Evolutionary conservation across 2,113 vertebrate genomes (phyloP).

Genomic region (Dipodomys stephensi): DNA sequence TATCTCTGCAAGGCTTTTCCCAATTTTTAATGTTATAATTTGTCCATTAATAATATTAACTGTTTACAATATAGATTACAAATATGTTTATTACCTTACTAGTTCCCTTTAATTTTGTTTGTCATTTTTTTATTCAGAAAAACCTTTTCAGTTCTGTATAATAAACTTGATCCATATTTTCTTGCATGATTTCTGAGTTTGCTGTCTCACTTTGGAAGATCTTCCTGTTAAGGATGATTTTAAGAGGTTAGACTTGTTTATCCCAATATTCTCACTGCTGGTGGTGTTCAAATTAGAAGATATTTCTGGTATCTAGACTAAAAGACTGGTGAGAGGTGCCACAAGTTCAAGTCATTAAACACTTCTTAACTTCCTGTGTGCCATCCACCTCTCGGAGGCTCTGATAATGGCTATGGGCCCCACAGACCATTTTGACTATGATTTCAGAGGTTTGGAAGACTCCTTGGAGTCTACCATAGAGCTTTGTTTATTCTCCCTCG

Average conservation of each 20-base stretch:
- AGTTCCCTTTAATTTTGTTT: conserved; percentile 59
- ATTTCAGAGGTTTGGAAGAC: neutral
- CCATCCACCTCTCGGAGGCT: neutral
- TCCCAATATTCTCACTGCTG: neutral
- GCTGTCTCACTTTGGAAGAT: neutral
- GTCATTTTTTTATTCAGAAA: neutral
- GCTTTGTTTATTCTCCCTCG: neutral
- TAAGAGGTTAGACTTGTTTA: neutral
- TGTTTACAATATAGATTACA: conserved; percentile 1
- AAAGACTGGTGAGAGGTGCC: neutral
- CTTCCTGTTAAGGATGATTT: neutral
- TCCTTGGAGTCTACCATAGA: neutral
- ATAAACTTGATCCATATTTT: neutral
- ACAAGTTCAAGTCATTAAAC: neutral
- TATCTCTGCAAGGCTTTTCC: conserved; percentile 4
- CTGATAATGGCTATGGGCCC: neutral
- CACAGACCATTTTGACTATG: neutral
- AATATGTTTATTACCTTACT: conserved; percentile 32
- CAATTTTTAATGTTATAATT: conserved; percentile 31
- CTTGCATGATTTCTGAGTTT: neutral
- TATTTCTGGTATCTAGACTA: neutral
- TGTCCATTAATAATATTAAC: conserved; percentile 38
- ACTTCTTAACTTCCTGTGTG: neutral
- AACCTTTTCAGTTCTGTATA: neutral
- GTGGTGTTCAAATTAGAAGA: neutral